Evolutionary conservation across 2,113 vertebrate species (phyloP).

Genomic region (Elephas maximus): DNA sequence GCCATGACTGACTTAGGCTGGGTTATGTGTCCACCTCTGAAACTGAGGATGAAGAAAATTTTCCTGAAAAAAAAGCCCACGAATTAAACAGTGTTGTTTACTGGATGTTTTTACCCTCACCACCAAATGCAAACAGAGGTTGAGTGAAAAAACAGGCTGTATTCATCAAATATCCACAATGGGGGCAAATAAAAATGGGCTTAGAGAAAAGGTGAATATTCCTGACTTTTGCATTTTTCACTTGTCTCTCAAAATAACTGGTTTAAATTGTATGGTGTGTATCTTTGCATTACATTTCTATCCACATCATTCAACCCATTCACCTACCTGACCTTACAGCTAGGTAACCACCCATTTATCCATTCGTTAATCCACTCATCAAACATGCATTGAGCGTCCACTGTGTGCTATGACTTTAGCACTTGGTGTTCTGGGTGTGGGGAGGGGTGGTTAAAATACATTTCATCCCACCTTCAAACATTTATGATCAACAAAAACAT

Average conservation of each 20-base stretch:
- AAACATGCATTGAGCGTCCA: background rate
- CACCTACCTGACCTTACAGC: background rate
- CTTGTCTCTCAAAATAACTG: background rate
- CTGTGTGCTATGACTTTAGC: no score
- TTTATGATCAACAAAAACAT: background rate
- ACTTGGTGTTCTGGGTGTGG: background rate
- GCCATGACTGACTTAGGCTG: background rate
- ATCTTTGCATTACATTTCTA: background rate
- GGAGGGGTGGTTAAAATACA: background rate
- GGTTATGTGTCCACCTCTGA: background rate
- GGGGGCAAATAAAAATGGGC: no score
- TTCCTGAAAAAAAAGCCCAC: no score
- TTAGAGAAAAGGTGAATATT: background rate
- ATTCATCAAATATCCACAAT: background rate
- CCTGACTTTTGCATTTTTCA: background rate
- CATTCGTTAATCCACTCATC: background rate
- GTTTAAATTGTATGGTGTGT: background rate
- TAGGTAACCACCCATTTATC: background rate
- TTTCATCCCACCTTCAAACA: background rate
- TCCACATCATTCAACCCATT: background rate
- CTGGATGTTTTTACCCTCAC: no score
- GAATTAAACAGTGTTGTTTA: no score
- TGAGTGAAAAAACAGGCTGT: no score
- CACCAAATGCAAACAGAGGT: no score
- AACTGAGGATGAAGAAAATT: no score